Percentiles rank a stretch among this genome's conserved stretches.
phyloP scores from a whole-genome alignment of 2,888 invertebrate species.

The Eupithecia subumbrata region DNA sequence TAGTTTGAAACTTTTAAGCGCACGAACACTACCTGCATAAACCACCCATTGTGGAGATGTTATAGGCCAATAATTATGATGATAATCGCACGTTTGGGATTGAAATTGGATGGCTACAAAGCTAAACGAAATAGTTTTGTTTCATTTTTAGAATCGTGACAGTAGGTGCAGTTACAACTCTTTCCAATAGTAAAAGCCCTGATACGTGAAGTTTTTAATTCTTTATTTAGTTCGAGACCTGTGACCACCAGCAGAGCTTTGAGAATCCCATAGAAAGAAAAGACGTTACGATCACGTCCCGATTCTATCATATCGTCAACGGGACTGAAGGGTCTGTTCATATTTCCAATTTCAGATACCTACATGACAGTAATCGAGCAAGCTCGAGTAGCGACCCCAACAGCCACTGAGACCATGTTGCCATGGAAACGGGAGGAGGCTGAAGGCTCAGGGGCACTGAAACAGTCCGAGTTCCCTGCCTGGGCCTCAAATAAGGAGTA shows the following conservation, averaged over 20 bases:
- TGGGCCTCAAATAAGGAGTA: slow-evolving; percentile 98
- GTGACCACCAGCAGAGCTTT: not conserved
- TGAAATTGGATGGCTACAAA: not conserved
- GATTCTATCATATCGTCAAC: too few relatives aligned
- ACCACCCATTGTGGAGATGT: too few relatives aligned
- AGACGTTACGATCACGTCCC: too few relatives aligned
- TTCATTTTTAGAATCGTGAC: not conserved
- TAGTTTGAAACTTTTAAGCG: not conserved
- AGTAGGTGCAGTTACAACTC: not conserved
- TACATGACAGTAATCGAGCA: slow-evolving; percentile 85
- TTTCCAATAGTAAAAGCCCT: not conserved
- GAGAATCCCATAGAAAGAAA: too few relatives aligned
- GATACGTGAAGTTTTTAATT: too few relatives aligned
- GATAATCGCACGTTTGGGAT: not conserved
- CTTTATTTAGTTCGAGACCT: not conserved
- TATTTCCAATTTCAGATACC: slow-evolving; percentile 57
- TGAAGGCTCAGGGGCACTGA: slow-evolving; percentile 86
- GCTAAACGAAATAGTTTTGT: not conserved
- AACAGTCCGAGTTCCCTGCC: slow-evolving; percentile 95
- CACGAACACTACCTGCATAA: not conserved
- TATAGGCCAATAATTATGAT: not conserved
- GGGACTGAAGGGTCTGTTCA: not conserved
- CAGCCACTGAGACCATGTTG: slow-evolving; percentile 94
- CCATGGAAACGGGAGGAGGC: slow-evolving; percentile 96
- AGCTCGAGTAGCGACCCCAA: slow-evolving; percentile 92